Conservation (phyloP, 64 coral and sea anemone species). For the Actinia equina region DNA sequence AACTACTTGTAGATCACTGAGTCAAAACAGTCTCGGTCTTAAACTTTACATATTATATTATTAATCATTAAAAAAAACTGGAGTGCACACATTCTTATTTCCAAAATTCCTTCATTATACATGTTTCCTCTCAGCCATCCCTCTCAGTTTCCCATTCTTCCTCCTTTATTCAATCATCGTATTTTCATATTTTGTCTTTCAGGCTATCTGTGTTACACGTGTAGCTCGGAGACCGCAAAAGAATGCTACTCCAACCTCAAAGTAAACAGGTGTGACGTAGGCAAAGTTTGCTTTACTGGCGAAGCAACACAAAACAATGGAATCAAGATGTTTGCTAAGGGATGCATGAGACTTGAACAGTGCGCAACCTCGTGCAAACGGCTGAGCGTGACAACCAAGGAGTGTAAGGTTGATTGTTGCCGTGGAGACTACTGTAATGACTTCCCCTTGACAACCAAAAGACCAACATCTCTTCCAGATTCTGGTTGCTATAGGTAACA, state of each 20-base stretch:
- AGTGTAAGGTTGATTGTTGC: not conserved
- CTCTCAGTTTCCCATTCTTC: too few species aligned
- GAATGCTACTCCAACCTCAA: not conserved
- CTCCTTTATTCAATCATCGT: not conserved
- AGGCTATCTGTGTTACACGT: not conserved
- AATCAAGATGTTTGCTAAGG: constrained; percentile 3
- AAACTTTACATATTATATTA: too few species aligned
- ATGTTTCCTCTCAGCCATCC: too few species aligned
- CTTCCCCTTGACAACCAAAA: not conserved
- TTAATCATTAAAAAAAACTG: too few species aligned
- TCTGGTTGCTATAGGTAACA: not conserved
- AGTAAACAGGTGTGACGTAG: not conserved
- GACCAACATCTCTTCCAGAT: not conserved
- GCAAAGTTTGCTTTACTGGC: not conserved
- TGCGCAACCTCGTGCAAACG: not conserved
- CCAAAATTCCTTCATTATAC: too few species aligned
- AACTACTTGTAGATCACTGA: too few species aligned
- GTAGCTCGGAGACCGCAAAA: not conserved
- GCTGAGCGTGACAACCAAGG: not conserved
- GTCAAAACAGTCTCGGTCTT: too few species aligned
- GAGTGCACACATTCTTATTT: too few species aligned
- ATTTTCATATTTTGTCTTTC: not conserved
- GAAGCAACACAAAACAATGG: not conserved
- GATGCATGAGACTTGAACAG: not conserved
- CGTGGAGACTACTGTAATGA: not conserved